phyloP scores from a whole-genome alignment of 2,888 invertebrate genomes.

The Drosophila affinis region DNA sequence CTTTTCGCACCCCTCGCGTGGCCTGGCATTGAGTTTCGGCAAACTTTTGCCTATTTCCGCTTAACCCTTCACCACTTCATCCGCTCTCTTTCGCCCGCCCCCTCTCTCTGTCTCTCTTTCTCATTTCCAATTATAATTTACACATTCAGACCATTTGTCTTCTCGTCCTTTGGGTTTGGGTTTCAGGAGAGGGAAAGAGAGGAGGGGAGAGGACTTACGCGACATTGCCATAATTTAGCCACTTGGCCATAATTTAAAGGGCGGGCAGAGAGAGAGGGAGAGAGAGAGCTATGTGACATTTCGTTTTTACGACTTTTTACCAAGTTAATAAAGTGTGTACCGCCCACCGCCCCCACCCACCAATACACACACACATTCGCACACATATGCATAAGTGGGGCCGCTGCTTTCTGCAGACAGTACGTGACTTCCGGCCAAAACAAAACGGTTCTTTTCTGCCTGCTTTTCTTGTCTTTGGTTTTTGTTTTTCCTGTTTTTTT shows the following conservation, averaged over 20 bases:
- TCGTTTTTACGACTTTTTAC: slow-evolving; percentile 61
- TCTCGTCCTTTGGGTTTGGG: slow-evolving; percentile 37
- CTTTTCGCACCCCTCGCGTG: background rate
- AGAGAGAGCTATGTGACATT: slow-evolving; percentile 29
- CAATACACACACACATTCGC: slow-evolving; percentile 11
- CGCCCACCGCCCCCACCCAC: slow-evolving; percentile 6
- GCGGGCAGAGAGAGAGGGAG: background rate
- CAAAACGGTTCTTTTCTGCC: slow-evolving; percentile 69
- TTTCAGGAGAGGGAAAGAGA: background rate
- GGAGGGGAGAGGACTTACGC: slow-evolving; percentile 48
- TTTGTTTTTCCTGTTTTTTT: slow-evolving; percentile 11
- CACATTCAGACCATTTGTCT: slow-evolving; percentile 74
- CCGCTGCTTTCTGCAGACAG: slow-evolving; percentile 57
- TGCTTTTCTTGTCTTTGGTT: slow-evolving; percentile 7
- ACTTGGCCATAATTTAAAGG: slow-evolving; percentile 75
- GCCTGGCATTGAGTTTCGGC: slow-evolving; percentile 11
- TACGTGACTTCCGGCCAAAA: slow-evolving; percentile 79
- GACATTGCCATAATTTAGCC: slow-evolving; percentile 77
- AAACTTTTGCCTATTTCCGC: slow-evolving; percentile 32
- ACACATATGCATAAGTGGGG: slow-evolving; percentile 37
- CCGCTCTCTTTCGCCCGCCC: background rate
- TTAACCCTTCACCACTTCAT: slow-evolving; percentile 22
- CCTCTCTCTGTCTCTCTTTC: slow-evolving; percentile 5
- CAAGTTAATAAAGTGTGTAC: slow-evolving; percentile 68
- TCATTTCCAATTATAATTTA: slow-evolving; percentile 75